Conservation (phyloP, 1,140 invertebrate genomes). For the Leptinotarsa defecta region DNA sequence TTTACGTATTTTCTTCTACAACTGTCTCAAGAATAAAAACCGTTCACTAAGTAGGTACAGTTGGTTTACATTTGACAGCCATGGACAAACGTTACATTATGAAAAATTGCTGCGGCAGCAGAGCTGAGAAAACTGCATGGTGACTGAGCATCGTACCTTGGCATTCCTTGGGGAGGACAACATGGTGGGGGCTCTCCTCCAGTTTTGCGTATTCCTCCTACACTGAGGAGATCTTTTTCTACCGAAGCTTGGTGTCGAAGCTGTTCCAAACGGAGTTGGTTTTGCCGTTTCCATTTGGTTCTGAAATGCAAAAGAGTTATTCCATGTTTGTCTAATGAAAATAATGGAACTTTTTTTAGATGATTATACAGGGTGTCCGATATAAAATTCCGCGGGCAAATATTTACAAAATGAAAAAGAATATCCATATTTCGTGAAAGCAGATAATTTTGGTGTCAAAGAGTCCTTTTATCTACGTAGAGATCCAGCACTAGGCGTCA, state of each 20-base stretch:
- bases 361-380: too few species aligned
- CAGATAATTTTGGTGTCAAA: too few species aligned
- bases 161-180: constrained; percentile 40
- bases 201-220: constrained; percentile 40
- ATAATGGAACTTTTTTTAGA: too few species aligned
- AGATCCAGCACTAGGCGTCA: too few species aligned
- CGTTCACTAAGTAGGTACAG: background rate
- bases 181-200: constrained; percentile 41
- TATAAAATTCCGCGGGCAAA: too few species aligned
- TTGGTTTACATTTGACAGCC: constrained; percentile 63
- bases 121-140: constrained; percentile 61
- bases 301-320: constrained; percentile 58
- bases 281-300: constrained; percentile 95
- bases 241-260: constrained; percentile 76
- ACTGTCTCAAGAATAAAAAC: background rate
- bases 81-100: constrained; percentile 75
- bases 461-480: too few species aligned
- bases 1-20: background rate
- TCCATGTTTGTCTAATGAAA: too few species aligned
- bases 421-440: too few species aligned
- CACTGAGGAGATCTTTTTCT: constrained; percentile 64
- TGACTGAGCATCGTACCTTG: constrained; percentile 50
- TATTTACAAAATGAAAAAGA: too few species aligned
- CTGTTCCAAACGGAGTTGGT: constrained; percentile 83
- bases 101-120: constrained; percentile 70